Evolutionary conservation across 2,888 invertebrate species (phyloP).

Genomic region (Endotricha flammealis): DNA sequence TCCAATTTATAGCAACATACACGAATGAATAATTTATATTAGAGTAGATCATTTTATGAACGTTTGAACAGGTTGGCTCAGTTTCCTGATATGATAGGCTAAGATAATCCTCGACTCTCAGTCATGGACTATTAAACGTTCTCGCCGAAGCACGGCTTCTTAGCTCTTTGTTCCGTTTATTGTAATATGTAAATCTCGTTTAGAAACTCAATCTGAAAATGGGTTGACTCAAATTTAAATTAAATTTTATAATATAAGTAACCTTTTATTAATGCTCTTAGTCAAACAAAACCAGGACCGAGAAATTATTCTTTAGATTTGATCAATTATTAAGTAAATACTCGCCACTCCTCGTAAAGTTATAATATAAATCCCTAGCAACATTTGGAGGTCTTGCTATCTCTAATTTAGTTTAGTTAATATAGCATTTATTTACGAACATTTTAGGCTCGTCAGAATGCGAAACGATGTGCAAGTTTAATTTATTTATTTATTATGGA

Average conservation of each 20-base stretch:
- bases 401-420: no score
- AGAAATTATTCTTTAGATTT: no score
- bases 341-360: no score
- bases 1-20: not conserved
- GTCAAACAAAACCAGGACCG: no score
- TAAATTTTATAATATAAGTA: constrained; percentile 4
- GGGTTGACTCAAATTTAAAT: not conserved
- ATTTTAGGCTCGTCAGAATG: no score
- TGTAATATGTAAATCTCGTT: constrained; percentile 20
- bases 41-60: constrained; percentile 11
- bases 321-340: no score
- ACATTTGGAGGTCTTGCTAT: no score
- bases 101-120: constrained; percentile 26
- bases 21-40: constrained; percentile 5
- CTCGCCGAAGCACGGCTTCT: constrained; percentile 13
- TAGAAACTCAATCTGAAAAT: constrained; percentile 6
- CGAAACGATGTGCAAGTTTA: no score
- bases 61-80: constrained; percentile 12
- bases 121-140: constrained; percentile 31
- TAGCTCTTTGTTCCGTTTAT: constrained; percentile 18
- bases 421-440: no score
- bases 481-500: no score
- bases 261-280: no score
- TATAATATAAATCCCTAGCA: no score
- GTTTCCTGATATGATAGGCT: constrained; percentile 16